phyloP scores from a whole-genome alignment of 2,888 invertebrate species.

The Hipparchia sbordonii region DNA sequence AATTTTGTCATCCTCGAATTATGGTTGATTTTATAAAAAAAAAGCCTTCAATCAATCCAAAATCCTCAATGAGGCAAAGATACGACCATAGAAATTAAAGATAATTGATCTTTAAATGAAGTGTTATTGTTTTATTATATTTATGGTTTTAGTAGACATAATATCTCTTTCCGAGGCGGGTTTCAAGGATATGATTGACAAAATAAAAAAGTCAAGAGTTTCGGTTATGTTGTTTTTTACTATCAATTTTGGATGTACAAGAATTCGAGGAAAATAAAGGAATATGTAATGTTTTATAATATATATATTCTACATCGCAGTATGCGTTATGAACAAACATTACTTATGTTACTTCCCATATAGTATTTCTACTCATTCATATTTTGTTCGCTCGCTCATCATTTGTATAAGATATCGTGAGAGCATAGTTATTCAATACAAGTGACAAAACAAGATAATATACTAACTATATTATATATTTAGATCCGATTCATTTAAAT shows the following conservation, averaged over 20 bases:
- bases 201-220: slow-evolving; percentile 67
- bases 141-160: not conserved
- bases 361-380: slow-evolving; percentile 77
- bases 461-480: slow-evolving; percentile 62
- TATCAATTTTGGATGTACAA: slow-evolving; percentile 83
- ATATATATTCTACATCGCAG: slow-evolving; percentile 81
- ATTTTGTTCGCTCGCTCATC: slow-evolving; percentile 76
- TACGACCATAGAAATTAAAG: too few species aligned
- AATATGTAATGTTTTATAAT: slow-evolving; percentile 78
- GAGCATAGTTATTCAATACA: slow-evolving; percentile 67
- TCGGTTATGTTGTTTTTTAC: slow-evolving; percentile 83
- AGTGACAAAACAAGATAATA: slow-evolving; percentile 64
- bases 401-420: slow-evolving; percentile 63
- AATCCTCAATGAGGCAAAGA: too few species aligned
- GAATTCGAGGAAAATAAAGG: slow-evolving; percentile 81
- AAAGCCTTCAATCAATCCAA: too few species aligned
- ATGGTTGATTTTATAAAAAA: too few species aligned
- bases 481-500: slow-evolving; percentile 78
- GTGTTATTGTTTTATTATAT: not conserved
- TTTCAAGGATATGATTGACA: slow-evolving; percentile 45
- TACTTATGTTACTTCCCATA: slow-evolving; percentile 78
- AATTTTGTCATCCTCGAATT: too few species aligned
- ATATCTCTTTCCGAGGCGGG: not conserved
- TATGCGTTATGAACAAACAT: slow-evolving; percentile 80
- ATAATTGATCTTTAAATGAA: too few species aligned